These are phyloP conservation scores for Oceanites oceanicus DNA, from an alignment of 2,113 vertebrate genomes.

Conservation along the genomic window DNA sequence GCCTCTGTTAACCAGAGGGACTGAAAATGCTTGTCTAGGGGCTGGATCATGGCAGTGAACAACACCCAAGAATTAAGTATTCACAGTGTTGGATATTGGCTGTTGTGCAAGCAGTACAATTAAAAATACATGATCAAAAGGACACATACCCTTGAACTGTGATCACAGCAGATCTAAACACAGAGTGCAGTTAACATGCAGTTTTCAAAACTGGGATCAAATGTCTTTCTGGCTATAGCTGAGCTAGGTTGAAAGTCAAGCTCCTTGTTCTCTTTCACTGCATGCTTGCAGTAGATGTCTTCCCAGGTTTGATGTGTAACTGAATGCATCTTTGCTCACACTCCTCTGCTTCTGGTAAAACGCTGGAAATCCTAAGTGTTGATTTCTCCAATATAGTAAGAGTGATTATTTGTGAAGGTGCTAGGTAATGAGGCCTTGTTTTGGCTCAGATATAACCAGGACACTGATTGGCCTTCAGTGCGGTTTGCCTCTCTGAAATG, in stretches of 20 bases:
- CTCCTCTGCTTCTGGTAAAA: neutral
- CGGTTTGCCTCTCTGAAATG: neutral
- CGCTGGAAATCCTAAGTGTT: neutral
- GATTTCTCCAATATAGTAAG: neutral
- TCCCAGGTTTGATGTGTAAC: too few species aligned
- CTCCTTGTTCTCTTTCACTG: neutral
- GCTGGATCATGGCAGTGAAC: neutral
- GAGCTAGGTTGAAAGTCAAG: neutral
- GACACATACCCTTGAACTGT: neutral
- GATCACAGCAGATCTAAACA: neutral
- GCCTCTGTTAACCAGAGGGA: neutral
- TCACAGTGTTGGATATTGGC: neutral
- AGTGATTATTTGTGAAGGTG: neutral
- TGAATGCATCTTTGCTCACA: neutral
- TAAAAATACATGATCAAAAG: neutral
- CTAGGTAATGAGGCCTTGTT: neutral
- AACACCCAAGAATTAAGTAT: neutral
- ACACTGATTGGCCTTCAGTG: neutral
- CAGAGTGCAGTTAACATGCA: neutral
- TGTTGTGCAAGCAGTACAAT: neutral
- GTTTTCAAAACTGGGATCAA: neutral
- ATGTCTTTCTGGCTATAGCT: neutral
- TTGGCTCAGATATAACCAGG: neutral
- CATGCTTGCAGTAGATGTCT: neutral
- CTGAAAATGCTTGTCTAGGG: neutral